A percentile compares a stretch with the other conserved stretches of the same genome.
phyloP scores from a whole-genome alignment of 2,797 vertebrate species.

The Cossypha caffra region DNA sequence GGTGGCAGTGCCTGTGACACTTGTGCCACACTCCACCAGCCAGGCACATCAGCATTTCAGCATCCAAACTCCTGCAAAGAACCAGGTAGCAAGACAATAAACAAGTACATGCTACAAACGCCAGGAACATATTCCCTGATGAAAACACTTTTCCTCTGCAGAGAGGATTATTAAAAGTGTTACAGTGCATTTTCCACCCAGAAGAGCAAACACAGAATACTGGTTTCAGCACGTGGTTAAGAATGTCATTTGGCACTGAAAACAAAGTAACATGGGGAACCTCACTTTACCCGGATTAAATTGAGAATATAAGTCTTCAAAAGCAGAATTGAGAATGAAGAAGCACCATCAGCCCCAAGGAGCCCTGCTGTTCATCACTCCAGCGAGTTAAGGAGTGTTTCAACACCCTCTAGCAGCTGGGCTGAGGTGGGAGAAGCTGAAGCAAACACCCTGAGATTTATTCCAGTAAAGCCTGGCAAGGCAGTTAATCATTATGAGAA shows the following conservation, averaged over 20 bases:
- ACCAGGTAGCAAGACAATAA: background rate
- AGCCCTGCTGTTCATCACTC: background rate
- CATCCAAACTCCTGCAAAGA: background rate
- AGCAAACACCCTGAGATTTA: background rate
- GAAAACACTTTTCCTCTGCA: background rate
- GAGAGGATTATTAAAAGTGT: background rate
- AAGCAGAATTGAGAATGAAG: background rate
- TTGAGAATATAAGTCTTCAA: background rate
- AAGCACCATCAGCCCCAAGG: background rate
- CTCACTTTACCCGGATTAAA: background rate
- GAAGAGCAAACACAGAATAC: background rate
- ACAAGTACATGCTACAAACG: rapidly evolving
- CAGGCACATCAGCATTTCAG: background rate
- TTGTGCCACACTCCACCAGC: background rate
- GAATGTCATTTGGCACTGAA: background rate
- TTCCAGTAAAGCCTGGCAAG: background rate
- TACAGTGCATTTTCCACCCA: background rate
- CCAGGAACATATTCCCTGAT: background rate
- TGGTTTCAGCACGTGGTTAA: background rate
- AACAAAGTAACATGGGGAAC: background rate
- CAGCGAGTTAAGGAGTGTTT: background rate
- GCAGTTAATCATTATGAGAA: background rate
- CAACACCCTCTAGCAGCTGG: background rate
- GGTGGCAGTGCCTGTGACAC: background rate
- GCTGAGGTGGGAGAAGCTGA: background rate